Conservation (phyloP, 2,888 invertebrate genomes). For the Dicycla oo region DNA sequence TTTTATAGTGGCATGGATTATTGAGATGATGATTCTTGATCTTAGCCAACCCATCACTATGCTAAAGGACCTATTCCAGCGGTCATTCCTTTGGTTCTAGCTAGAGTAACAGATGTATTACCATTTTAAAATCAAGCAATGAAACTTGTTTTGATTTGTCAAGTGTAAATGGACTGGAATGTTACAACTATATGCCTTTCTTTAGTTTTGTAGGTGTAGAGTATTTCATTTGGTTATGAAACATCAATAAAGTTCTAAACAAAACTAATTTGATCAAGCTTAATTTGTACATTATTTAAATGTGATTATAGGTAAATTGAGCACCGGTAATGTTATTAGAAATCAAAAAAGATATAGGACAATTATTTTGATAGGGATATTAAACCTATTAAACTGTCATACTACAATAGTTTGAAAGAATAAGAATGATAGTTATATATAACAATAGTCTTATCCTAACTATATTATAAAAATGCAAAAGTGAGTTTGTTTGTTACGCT, state of each 20-base stretch:
- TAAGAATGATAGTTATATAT: background rate
- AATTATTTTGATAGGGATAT: background rate
- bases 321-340: background rate
- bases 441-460: too few relatives aligned
- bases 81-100: background rate
- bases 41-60: too few relatives aligned
- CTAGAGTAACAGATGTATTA: background rate
- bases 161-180: background rate
- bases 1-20: too few relatives aligned
- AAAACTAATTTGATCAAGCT: background rate
- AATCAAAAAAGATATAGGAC: background rate
- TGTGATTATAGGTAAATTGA: background rate
- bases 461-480: too few relatives aligned
- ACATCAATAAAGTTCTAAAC: background rate
- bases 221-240: background rate
- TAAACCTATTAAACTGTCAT: background rate
- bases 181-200: background rate
- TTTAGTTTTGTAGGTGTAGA: background rate
- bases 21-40: too few relatives aligned
- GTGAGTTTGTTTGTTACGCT: too few relatives aligned
- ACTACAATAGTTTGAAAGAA: background rate
- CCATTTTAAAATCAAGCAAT: background rate
- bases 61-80: too few relatives aligned
- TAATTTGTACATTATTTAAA: background rate
- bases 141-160: background rate